Evolutionary conservation across 2,888 invertebrate genomes (phyloP).

Genomic region (Limnephilus marmoratus): DNA sequence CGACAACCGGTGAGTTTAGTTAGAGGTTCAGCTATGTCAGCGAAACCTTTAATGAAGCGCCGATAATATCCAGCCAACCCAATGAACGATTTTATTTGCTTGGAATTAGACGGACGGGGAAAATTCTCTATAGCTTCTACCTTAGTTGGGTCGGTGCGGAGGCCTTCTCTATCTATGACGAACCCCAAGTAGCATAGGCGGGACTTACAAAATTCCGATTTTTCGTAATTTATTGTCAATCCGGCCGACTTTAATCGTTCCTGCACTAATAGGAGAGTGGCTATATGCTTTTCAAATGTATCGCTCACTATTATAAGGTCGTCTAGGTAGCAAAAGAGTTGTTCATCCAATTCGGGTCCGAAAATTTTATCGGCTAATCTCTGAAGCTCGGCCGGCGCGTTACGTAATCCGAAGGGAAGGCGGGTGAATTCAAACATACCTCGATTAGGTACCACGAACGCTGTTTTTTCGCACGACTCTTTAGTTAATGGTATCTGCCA

Average conservation of each 20-base stretch:
- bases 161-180: constrained; percentile 29
- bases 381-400: too few species aligned
- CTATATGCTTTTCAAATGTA: too few species aligned
- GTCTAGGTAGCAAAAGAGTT: constrained; percentile 12
- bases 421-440: too few species aligned
- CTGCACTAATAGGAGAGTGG: background rate
- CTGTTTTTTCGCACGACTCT: too few species aligned
- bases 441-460: too few species aligned
- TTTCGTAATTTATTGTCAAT: background rate
- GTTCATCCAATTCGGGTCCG: constrained; percentile 2
- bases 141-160: constrained; percentile 65
- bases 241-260: constrained; percentile 1
- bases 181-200: too few species aligned
- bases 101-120: constrained; percentile 52
- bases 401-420: too few species aligned
- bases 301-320: too few species aligned
- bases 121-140: constrained; percentile 52
- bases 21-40: too few species aligned
- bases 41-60: constrained; percentile 46
- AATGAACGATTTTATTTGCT: constrained; percentile 55
- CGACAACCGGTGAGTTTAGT: too few species aligned
- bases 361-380: background rate
- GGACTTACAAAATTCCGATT: background rate
- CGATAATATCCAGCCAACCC: constrained; percentile 54
- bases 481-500: too few species aligned